Base-by-base conservation (phyloP, 2,113 vertebrate species). In the Erythrolamprus reginae region DNA sequence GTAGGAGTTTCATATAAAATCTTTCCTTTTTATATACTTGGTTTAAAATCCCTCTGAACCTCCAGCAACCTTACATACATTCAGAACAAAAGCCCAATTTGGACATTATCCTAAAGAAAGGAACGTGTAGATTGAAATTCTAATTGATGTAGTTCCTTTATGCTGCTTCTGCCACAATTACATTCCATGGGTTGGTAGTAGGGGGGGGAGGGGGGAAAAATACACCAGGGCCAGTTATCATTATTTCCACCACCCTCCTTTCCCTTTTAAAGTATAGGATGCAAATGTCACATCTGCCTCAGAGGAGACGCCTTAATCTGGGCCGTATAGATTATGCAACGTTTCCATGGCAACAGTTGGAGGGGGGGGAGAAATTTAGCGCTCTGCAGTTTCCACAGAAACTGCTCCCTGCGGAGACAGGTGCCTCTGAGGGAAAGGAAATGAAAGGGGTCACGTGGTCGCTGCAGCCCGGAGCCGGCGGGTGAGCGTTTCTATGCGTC, bases 351-450 rank as follows among this genome's bases (percentile, higher is more conserved):
- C 83, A 94, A 97, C 96, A 26, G 88, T 95, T 4, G 21, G 84
- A n/a, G n/a, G n/a, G n/a, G n/a, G n/a, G n/a, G 88, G 93, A 91
- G 90, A 95, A 95, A 93, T 56, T 58, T 0, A 8, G 82, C 93
- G 88, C 89, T 90, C 95, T 0, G 0, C 92, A 89, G 97, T 97
- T 96, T 95, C 97, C 97, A 95, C 93, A 96, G 96, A 96, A 97
- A 97, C 97, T 91, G 90, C 94, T 95, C 95, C 94, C 92, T 0
- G 53, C 95, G 83, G 96, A 95, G 95, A 95, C 96, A 97, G 96
- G 96, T 97, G 97, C 95, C 91, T 90, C 42, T 85, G 45, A 88
- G 91, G 91, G 95, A 93, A 89, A 86, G 70, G 93, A 91, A 58
- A 95, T 94, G 88, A 96, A 95, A 92, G 33, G 5, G 77, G 56